Base-by-base conservation (phyloP, 2,113 vertebrate species). In the Gorsachius goisagi region DNA sequence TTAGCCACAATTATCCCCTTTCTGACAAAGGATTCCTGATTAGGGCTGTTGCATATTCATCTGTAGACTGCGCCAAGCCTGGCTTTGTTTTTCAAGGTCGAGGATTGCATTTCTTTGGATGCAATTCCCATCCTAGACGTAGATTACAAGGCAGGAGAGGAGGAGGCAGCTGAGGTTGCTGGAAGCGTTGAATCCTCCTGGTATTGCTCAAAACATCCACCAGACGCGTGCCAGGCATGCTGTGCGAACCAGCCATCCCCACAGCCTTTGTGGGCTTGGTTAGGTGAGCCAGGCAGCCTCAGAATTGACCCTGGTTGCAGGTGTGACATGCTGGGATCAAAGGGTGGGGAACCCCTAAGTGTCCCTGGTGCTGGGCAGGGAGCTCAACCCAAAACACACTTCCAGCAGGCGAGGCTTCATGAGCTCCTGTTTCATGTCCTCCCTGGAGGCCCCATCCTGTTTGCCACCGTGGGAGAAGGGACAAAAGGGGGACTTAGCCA, bases 1-100 rank as follows among this genome's bases (percentile, higher is more conserved):
- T 91, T 94, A 85, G 79, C 83, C 52, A 92, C 96, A 96, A 92
- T 95, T 95, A 97, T 96, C 88, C 76, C 67, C 55, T 89, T 87
- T 78, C 88, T 78, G 79, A 94, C 88, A 95, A 90, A 95, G 93
- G 37, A 84, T 76, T 95, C 91, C 89, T 96, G 90, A 96, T 93
- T 89, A 85, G 85, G 68, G 87, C 89, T 94, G 75, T 88, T 97
- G 95, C 96, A 95, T 97, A 95, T 95, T 97, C 95, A 97, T 96
- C 37, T 0, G 7, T 67, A 76, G 79, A 49, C 84, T 60, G 73
- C 5, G 72, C 91, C 94, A 88, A 95, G 96, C 90, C 60, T 67
- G 73, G 91, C 90, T 93, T 95, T 94, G 89, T 88, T 95, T 97
- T 85, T 96, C 97, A 97, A 97, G 95, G 97, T 96, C 90, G 79